These are phyloP conservation scores for Polietes domitor DNA, from an alignment of 2,888 invertebrate genomes.

Conservation along the genomic window DNA sequence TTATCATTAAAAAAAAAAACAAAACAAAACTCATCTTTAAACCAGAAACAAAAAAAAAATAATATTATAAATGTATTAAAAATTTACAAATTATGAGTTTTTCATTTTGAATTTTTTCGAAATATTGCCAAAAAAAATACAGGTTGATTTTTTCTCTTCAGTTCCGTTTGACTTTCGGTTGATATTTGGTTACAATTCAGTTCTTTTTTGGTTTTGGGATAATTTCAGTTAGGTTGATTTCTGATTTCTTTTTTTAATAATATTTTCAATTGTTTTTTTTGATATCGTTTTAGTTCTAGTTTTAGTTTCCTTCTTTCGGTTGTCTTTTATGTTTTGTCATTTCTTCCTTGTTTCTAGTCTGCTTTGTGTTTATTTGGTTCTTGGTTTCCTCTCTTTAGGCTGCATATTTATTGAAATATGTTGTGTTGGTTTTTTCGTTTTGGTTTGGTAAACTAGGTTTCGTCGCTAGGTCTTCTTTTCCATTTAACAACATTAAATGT, in stretches of 20 bases:
- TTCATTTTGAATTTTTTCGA: conserved; percentile 74
- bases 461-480: conserved; percentile 10
- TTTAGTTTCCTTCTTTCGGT: background rate
- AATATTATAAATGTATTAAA: conserved; percentile 79
- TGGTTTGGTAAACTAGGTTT: conserved; percentile 14
- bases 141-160: conserved; percentile 55
- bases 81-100: conserved; percentile 78
- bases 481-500: background rate
- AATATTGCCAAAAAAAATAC: conserved; percentile 59
- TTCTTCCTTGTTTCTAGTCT: conserved; percentile 10
- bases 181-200: background rate
- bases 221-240: conserved; percentile 6
- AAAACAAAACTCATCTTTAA: conserved; percentile 59
- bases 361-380: conserved; percentile 23
- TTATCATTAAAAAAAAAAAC: conserved; percentile 70
- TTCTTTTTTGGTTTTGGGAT: conserved; percentile 9
- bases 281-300: background rate
- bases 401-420: conserved; percentile 28
- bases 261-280: background rate
- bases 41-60: conserved; percentile 70
- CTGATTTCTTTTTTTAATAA: conserved; percentile 8
- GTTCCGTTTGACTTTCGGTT: conserved; percentile 39
- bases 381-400: conserved; percentile 11
- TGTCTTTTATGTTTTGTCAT: conserved; percentile 26
- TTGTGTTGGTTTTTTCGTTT: conserved; percentile 11